Percentiles rank a stretch among this genome's conserved stretches.
These are phyloP conservation scores for Harpegnathos saltator DNA, from an alignment of 1,140 invertebrate species.

Conservation along the genomic window DNA sequence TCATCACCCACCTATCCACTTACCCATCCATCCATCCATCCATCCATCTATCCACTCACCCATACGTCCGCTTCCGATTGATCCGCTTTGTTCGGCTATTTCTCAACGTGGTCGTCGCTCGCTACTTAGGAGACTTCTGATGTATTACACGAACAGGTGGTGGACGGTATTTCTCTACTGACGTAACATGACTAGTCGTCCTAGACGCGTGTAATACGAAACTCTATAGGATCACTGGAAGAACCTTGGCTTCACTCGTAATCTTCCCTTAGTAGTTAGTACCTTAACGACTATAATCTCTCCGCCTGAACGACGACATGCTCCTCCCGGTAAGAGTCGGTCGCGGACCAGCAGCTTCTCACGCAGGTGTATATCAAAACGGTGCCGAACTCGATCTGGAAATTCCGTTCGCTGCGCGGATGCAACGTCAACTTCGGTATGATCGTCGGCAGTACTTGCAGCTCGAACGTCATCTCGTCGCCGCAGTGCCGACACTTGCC, in stretches of 20 bases:
- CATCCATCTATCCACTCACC: no score
- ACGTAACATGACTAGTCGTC: slow-evolving; percentile 64
- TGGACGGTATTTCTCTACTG: slow-evolving; percentile 81
- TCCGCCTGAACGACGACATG: slow-evolving; percentile 92
- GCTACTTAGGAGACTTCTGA: slow-evolving; percentile 58
- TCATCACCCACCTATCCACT: no score
- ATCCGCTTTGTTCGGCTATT: no score
- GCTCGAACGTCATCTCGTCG: slow-evolving; percentile 90
- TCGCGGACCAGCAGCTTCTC: slow-evolving; percentile 93
- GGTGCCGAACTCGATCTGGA: slow-evolving; percentile 92
- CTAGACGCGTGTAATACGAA: slow-evolving; percentile 63
- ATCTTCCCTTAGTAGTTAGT: slow-evolving; percentile 28
- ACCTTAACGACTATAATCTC: slow-evolving; percentile 79
- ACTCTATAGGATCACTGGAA: slow-evolving; percentile 64
- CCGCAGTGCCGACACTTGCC: slow-evolving; percentile 90
- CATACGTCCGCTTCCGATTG: no score
- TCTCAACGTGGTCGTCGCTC: neutral
- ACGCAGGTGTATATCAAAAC: slow-evolving; percentile 93
- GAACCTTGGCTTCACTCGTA: slow-evolving; percentile 50
- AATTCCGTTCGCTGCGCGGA: slow-evolving; percentile 85
- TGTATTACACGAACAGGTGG: slow-evolving; percentile 76
- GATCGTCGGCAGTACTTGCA: slow-evolving; percentile 93
- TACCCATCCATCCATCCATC: no score
- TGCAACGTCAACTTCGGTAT: slow-evolving; percentile 89
- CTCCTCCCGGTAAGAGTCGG: slow-evolving; percentile 90